Percentiles rank a stretch among this genome's conserved stretches.
These are phyloP conservation scores for Drosophila infuscata DNA, from an alignment of 2,888 invertebrate genomes.

Conservation along the genomic window DNA sequence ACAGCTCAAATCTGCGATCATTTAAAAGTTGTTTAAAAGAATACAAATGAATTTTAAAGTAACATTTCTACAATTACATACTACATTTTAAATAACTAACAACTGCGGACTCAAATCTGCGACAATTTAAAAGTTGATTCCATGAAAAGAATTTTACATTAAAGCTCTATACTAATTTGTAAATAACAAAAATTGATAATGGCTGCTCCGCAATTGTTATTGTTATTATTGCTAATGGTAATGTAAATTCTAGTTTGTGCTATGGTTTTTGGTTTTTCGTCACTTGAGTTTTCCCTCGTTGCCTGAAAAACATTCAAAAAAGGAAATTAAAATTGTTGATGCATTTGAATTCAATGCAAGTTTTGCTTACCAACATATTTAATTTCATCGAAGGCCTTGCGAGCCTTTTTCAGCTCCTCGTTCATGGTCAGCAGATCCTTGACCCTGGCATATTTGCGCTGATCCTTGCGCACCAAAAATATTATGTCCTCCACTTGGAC, in stretches of 20 bases:
- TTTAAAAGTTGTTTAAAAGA: background rate
- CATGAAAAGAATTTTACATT: background rate
- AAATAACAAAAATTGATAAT: background rate
- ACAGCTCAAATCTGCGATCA: background rate
- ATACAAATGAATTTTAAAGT: background rate
- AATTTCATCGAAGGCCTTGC: conserved; percentile 99
- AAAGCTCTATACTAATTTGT: background rate
- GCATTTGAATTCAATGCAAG: background rate
- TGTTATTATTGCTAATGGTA: conserved; percentile 7
- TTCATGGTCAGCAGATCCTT: conserved; percentile 99
- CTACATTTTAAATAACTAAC: background rate
- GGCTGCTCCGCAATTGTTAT: conserved; percentile 11
- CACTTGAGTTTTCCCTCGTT: conserved; percentile 84
- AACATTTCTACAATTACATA: background rate
- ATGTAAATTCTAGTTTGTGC: conserved; percentile 19
- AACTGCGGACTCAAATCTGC: background rate
- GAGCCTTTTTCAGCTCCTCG: conserved; percentile 98
- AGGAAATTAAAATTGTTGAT: background rate
- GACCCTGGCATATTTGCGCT: conserved; percentile 98
- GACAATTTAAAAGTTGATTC: background rate
- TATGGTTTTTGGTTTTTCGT: conserved; percentile 62
- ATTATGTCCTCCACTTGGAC: conserved; percentile 99
- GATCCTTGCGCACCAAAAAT: conserved; percentile 97
- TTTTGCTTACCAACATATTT: conserved; percentile 93
- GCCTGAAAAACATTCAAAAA: conserved; percentile 56